Base-by-base conservation (phyloP, 1,140 invertebrate species). In the Popillia japonica region DNA sequence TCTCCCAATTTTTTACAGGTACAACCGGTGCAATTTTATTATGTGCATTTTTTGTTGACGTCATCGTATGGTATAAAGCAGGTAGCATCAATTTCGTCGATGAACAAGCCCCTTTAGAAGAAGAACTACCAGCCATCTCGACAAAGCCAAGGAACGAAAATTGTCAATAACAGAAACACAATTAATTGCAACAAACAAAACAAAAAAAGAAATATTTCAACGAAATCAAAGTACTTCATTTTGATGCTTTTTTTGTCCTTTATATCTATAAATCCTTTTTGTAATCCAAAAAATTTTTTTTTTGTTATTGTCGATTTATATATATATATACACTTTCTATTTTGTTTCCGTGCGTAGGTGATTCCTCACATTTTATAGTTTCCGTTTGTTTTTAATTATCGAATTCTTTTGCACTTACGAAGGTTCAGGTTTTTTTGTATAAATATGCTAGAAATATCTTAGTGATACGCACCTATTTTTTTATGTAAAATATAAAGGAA, bases 11-110 rank as follows among this genome's bases (percentile, higher is more conserved):
- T n/a, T 79, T 83, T 86, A 48, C 84, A 93, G 92, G 92, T 76
- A 92, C 91, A 40, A 94, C 93, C 2, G 92, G 92, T 72, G 89
- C 90, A 42, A 90, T 94, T 40, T 88, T 94, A 83, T 82, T 93
- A 11, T 84, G 91, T 77, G 93, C 92, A 34, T 94, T 94, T 81
- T 85, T 93, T 34, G 91, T 94, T 10, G 93, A 94, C 83, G 82
- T 93, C 11, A 88, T 93, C 34, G 92, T 94, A 0, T 94, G 92
- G 91, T 93, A 92, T 86, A 93, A 93, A 86, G 92, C 93, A 10
- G 89, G 90, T 17, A 91, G 89, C 79, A 93, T 94, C 80, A 91
- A 89, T 82, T 92, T 93, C 80, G 89, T 89, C 0, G 91, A 92
- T 76, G 91, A 92, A 42, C 87, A 90, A 80, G 86, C 78, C 41